Percentiles rank a stretch among this genome's conserved stretches.
Evolutionary conservation across 2,797 vertebrate genomes (phyloP).

Genomic region (Pyrocephalus nanus): DNA sequence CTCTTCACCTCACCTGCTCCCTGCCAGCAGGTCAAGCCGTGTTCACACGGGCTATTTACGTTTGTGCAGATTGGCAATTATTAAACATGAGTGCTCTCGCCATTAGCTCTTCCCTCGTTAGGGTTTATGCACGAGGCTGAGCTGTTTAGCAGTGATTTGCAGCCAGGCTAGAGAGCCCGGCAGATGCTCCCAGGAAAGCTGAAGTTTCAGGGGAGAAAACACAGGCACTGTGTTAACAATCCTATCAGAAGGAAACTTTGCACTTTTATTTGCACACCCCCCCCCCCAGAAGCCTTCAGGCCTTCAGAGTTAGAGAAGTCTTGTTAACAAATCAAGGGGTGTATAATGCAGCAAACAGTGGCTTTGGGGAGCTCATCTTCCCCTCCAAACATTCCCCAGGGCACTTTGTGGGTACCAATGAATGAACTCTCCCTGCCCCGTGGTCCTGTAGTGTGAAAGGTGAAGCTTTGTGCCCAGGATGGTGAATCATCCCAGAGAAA

Average conservation of each 20-base stretch:
- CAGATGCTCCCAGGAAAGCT: not conserved
- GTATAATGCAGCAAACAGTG: fast-evolving
- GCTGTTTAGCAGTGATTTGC: not conserved
- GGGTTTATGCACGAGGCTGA: not conserved
- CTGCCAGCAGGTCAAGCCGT: not conserved
- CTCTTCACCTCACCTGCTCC: not conserved
- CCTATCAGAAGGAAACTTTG: not conserved
- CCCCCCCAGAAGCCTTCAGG: not conserved
- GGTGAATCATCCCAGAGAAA: not conserved
- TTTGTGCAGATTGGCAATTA: conserved; percentile 1
- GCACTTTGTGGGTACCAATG: not conserved
- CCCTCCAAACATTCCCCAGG: not conserved
- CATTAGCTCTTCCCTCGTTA: not conserved
- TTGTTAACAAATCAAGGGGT: not conserved
- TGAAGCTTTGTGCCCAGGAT: not conserved
- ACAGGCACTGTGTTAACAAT: not conserved
- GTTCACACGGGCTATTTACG: not conserved
- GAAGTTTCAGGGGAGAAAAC: not conserved
- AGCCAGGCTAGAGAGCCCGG: not conserved
- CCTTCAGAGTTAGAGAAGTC: not conserved
- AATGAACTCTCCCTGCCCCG: not conserved
- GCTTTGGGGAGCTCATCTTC: not conserved
- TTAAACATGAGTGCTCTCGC: not conserved
- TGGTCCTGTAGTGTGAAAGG: not conserved
- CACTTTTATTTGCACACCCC: not conserved